Percentiles rank a stretch among this genome's conserved stretches.
Conservation (phyloP, 2,888 invertebrate genomes). For the Gisinianus flammeolus region DNA sequence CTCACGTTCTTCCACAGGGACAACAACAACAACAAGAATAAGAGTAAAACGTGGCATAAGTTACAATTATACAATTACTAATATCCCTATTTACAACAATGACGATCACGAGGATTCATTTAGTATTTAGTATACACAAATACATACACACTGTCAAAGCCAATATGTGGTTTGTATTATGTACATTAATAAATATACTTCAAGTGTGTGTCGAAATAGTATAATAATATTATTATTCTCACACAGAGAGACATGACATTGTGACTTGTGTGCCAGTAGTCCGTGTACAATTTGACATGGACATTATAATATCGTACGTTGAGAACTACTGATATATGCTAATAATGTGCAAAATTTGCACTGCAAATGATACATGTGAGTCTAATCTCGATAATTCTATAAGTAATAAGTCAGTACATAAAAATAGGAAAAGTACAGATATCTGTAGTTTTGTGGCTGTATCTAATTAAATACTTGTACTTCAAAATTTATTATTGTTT, state of each 20-base stretch:
- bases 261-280: background rate
- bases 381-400: background rate
- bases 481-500: background rate
- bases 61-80: background rate
- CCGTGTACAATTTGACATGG: background rate
- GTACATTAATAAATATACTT: background rate
- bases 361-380: background rate
- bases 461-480: background rate
- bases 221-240: background rate
- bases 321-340: no score
- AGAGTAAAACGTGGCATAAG: background rate
- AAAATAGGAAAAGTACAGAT: background rate
- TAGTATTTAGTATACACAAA: background rate
- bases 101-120: background rate
- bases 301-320: no score
- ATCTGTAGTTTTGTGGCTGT: background rate
- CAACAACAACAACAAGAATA: background rate
- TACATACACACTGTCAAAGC: background rate
- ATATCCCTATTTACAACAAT: background rate
- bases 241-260: background rate
- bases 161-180: background rate
- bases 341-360: no score
- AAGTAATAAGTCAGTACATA: background rate
- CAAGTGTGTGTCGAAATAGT: background rate
- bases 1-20: background rate